Conservation (phyloP, 2,113 vertebrate genomes). For the Lucifuga dentata region DNA sequence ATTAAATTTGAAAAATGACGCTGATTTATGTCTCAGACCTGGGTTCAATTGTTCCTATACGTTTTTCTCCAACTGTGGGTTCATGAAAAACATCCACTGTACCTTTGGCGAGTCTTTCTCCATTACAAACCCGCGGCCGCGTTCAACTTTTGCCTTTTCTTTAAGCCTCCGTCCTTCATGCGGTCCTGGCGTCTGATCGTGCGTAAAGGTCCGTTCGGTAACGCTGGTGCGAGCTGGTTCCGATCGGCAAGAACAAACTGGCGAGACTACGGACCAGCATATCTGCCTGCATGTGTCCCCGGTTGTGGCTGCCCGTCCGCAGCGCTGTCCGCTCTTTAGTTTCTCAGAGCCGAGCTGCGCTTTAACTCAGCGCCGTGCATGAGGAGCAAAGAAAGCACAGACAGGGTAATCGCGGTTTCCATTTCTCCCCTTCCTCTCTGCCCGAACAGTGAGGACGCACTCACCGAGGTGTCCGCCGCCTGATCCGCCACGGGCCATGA, state of each 20-base stretch:
- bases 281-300: slow-evolving; percentile 42
- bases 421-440: slow-evolving; percentile 54
- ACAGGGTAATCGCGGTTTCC: slow-evolving; percentile 51
- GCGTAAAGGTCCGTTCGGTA: slow-evolving; percentile 65
- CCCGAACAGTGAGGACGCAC: slow-evolving; percentile 69
- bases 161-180: slow-evolving; percentile 68
- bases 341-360: slow-evolving; percentile 17
- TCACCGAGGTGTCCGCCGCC: slow-evolving; percentile 67
- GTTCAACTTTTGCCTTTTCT: slow-evolving; percentile 63
- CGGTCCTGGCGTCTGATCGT: slow-evolving; percentile 55
- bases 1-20: not conserved
- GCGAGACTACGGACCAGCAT: slow-evolving; percentile 60
- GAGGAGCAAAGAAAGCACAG: slow-evolving; percentile 47
- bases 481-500: slow-evolving; percentile 81
- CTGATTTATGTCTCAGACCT: not conserved
- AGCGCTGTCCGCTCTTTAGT: slow-evolving; percentile 49
- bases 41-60: not conserved
- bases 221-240: slow-evolving; percentile 48
- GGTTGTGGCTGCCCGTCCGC: slow-evolving; percentile 26
- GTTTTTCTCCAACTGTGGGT: not conserved
- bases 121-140: slow-evolving; percentile 52
- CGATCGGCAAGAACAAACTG: slow-evolving; percentile 45
- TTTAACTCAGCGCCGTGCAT: slow-evolving; percentile 64
- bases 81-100: slow-evolving; percentile 45
- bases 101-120: slow-evolving; percentile 75